These are phyloP conservation scores for Charanyca ferruginea DNA, from an alignment of 2,888 invertebrate species.

Conservation along the genomic window DNA sequence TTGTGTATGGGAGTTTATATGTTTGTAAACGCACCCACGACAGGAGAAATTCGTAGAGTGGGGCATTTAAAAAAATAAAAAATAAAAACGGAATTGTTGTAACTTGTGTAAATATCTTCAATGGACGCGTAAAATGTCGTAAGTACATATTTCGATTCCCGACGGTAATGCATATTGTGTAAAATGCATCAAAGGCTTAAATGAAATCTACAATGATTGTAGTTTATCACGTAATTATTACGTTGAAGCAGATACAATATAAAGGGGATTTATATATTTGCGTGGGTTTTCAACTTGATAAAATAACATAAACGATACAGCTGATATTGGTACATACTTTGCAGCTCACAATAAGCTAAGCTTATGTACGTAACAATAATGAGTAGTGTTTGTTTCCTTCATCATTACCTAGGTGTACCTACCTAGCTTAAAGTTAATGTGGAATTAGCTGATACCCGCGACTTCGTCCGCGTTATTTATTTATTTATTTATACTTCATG, in stretches of 20 bases:
- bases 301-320: constrained; percentile 16
- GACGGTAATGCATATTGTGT: constrained; percentile 9
- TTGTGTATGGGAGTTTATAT: too few species aligned
- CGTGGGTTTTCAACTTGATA: constrained; percentile 36
- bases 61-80: too few species aligned
- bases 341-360: neutral
- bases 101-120: neutral
- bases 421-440: neutral
- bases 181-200: constrained; percentile 13
- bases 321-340: neutral
- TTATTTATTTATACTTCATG: too few species aligned
- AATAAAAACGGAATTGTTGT: constrained; percentile 2
- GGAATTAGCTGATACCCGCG: too few species aligned
- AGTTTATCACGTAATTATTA: constrained; percentile 43
- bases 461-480: too few species aligned
- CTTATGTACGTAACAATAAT: constrained; percentile 2
- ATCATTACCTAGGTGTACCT: neutral
- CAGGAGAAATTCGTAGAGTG: too few species aligned
- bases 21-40: too few species aligned
- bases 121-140: neutral
- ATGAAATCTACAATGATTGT: constrained; percentile 43
- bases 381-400: neutral
- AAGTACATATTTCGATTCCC: constrained; percentile 5
- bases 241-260: constrained; percentile 29
- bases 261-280: constrained; percentile 16